phyloP scores from a whole-genome alignment of 2,797 vertebrate species.

The Leuciscus waleckii region DNA sequence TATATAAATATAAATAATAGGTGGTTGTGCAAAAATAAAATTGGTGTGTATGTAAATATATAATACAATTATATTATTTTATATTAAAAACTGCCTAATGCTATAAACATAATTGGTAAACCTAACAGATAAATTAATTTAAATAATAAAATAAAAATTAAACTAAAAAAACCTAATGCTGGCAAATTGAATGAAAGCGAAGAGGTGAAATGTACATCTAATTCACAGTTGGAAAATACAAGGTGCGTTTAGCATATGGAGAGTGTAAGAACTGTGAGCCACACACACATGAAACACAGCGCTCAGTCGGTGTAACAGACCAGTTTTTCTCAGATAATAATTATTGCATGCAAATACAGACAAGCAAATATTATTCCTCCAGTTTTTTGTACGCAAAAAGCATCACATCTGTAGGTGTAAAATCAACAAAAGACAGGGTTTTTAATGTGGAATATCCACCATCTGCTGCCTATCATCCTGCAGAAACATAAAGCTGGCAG shows the following conservation, averaged over 20 bases:
- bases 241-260: conserved; percentile 66
- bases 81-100: too few relatives aligned
- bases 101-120: too few relatives aligned
- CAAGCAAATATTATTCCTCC: conserved; percentile 51
- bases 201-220: too few relatives aligned
- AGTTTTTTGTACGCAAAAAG: conserved; percentile 12
- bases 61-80: too few relatives aligned
- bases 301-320: conserved; percentile 75
- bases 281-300: conserved; percentile 74
- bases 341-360: conserved; percentile 60
- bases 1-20: too few relatives aligned
- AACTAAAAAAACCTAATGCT: too few relatives aligned
- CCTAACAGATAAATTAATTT: too few relatives aligned
- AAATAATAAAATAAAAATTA: too few relatives aligned
- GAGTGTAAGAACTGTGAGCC: conserved; percentile 69
- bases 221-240: conserved; percentile 62
- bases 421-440: conserved; percentile 22
- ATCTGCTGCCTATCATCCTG: conserved; percentile 23
- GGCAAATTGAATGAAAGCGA: too few relatives aligned
- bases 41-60: too few relatives aligned
- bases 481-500: background rate
- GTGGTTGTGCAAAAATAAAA: too few relatives aligned
- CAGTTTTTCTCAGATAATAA: conserved; percentile 64
- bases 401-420: conserved; percentile 31
- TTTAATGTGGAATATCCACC: conserved; percentile 5